Conservation (phyloP, 2,797 vertebrate genomes). For the Limosa lapponica region DNA sequence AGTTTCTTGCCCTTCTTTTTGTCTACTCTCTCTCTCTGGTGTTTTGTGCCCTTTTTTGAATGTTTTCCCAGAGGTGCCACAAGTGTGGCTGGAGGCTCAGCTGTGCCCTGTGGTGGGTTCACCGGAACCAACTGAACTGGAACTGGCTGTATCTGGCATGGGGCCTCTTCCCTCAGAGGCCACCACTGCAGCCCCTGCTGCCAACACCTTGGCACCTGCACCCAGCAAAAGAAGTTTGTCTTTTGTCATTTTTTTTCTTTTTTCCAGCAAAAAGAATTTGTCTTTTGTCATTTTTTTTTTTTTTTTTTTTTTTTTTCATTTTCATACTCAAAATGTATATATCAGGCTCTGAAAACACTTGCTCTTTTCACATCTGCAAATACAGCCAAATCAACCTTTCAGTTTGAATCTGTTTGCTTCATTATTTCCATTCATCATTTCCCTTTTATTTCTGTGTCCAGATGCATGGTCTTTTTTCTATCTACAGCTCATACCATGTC, state of each 20-base stretch:
- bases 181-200: no score
- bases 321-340: neutral
- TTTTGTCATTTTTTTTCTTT: fast-evolving
- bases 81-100: neutral
- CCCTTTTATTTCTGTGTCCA: neutral
- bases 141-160: fast-evolving
- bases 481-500: neutral
- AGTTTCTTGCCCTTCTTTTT: neutral
- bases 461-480: neutral
- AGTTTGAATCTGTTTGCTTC: neutral
- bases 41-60: neutral
- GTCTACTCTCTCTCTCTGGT: neutral
- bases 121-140: fast-evolving
- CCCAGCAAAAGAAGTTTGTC: neutral
- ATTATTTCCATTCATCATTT: neutral
- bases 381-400: neutral
- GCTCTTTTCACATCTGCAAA: neutral
- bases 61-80: neutral
- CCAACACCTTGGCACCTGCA: neutral
- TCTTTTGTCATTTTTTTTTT: neutral
- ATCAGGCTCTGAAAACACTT: neutral
- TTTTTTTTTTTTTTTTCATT: neutral
- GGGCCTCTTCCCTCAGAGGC: neutral
- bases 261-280: neutral
- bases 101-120: fast-evolving